Base-by-base conservation (phyloP, 2,888 invertebrate genomes). In the Baccha elongata region DNA sequence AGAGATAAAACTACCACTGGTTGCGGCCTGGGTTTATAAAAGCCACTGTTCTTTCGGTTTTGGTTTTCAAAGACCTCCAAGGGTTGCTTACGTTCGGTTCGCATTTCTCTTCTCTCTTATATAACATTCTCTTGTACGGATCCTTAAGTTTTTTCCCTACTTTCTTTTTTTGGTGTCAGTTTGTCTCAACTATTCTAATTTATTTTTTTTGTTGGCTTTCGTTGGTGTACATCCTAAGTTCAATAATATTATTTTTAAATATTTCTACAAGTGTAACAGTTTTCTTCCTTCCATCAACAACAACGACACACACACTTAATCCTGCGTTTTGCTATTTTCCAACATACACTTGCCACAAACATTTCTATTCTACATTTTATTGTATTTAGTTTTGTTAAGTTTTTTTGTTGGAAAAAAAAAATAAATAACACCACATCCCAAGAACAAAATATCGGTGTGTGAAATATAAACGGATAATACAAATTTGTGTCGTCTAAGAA, bases 1-100 rank as follows among this genome's bases (percentile, higher is more conserved):
- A 37, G 35, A 32, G 15, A 35, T 13, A 48, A 67, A 83, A 72
- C 55, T 62, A 83, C 83, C 83, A 83, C 83, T 83, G 83, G 83
- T 85, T 75, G 81, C 76, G 74, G 69, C 73, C 75, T 46, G 80
- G 68, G 87, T 87, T 87, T 91, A 91, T 91, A 91, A 90, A 90
- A 89, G 88, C 87, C 86, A 86, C 85, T 87, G 86, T 87, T 87
- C 87, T 87, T 86, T 87, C 87, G 87, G 86, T 86, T 88, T 88
- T 87, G 87, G 86, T 88, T 88, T 88, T 91, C 90, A 91, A 91
- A 90, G 90, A 90, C 91, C 90, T 91, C 89, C 90, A 90, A 91
- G 90, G 91, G 90, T 91, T 91, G 90, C 89, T 90, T 90, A 89
- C 89, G 90, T 91, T 90, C 90, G 91, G 90, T 91, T 91, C 91